phyloP scores from a whole-genome alignment of 2,797 vertebrate genomes.

The Lithobates pipiens region DNA sequence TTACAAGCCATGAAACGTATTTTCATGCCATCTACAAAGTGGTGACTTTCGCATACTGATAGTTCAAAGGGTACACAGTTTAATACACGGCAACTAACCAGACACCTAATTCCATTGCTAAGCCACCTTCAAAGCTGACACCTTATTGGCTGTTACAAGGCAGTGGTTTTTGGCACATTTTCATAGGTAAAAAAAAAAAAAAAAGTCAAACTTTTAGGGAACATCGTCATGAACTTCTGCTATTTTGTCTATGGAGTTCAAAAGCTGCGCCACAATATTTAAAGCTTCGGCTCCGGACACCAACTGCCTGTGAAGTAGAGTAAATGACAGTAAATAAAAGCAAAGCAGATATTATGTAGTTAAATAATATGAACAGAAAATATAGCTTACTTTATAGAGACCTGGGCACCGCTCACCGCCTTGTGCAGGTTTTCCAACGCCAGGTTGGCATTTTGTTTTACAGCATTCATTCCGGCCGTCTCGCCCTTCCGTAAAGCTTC shows the following conservation, averaged over 20 bases:
- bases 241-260: conserved; percentile 86
- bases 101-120: neutral
- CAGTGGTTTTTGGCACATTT: neutral
- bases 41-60: neutral
- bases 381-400: conserved; percentile 83
- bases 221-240: conserved; percentile 71
- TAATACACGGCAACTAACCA: neutral
- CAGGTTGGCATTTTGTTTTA: conserved; percentile 82
- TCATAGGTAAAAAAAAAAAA: neutral
- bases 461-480: conserved; percentile 72
- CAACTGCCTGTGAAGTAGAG: conserved; percentile 73
- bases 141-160: neutral
- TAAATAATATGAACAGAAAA: neutral
- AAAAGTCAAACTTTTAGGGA: conserved; percentile 24
- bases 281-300: conserved; percentile 79
- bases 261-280: conserved; percentile 81
- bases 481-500: conserved; percentile 76
- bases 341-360: neutral
- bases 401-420: conserved; percentile 76
- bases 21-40: too few species aligned
- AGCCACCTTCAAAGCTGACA: neutral
- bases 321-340: neutral
- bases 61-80: neutral
- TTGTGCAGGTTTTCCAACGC: conserved; percentile 83
- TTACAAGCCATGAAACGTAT: neutral